phyloP scores from a whole-genome alignment of 2,797 vertebrate genomes.

The Halcyon leucocephala region DNA sequence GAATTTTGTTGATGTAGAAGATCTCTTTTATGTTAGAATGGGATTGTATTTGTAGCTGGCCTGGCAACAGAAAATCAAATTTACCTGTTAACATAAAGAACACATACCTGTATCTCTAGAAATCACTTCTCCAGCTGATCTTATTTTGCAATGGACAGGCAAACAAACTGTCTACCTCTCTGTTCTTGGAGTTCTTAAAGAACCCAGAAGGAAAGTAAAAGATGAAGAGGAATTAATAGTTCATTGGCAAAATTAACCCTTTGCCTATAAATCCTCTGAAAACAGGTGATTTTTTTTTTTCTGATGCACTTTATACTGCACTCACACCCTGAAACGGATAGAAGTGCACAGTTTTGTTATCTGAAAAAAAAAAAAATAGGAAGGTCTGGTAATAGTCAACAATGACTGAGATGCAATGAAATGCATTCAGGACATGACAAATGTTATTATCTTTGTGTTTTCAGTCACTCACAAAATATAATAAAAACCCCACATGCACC shows the following conservation, averaged over 20 bases:
- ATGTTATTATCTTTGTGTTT: background rate
- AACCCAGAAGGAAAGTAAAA: background rate
- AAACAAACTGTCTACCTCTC: background rate
- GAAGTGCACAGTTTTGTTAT: background rate
- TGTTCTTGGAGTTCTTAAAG: background rate
- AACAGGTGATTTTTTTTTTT: background rate
- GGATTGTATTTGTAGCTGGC: background rate
- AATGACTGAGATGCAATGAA: background rate
- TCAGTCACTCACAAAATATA: background rate
- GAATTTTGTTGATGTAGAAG: background rate
- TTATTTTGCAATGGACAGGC: background rate
- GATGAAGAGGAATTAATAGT: background rate
- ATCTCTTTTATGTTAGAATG: background rate
- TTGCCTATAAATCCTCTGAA: background rate
- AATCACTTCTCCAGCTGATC: background rate
- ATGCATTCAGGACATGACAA: background rate
- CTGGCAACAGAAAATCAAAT: background rate
- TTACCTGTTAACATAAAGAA: background rate
- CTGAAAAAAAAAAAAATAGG: background rate
- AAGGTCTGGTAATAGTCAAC: background rate
- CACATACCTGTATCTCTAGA: background rate
- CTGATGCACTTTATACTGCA: background rate
- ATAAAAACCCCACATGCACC: background rate
- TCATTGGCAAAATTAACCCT: background rate
- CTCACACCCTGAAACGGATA: background rate